Base-by-base conservation (phyloP, 2,888 invertebrate species). In the Pseudanteris insignis region DNA sequence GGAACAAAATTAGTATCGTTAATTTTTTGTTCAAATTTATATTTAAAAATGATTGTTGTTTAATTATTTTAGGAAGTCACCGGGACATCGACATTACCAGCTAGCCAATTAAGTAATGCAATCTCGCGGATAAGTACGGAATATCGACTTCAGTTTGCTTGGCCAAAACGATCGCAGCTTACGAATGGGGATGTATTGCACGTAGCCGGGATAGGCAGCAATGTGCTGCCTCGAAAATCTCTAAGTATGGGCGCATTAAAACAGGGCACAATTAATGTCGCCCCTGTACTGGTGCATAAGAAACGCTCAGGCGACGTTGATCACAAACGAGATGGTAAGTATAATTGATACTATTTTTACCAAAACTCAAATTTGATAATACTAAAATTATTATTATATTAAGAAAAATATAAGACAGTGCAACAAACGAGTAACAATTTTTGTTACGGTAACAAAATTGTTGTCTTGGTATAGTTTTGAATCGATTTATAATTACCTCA, bases 71-170 rank as follows among this genome's bases (percentile, higher is more conserved):
- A 79, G 79, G 79, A 77, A 67, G 74, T 75, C 53, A 72, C 76
- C 37, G 75, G 70, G 48, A 72, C 70, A 38, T 74, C 76, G 54
- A 65, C 68, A 24, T 63, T 78, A 61, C 78, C 79, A 53, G 70
- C 79, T 74, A 90, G 89, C 71, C 88, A 90, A 79, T 83, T 88
- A 76, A 85, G 86, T 81, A 84, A 89, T 84, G 84, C 87, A 83
- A 84, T 89, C 81, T 85, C 86, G 73, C 86, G 88, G 81, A 86
- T 88, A 82, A 88, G 89, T 84, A 91, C 92, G 71, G 93, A 93
- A 84, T 93, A 93, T 84, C 87, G 90, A 73, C 87, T 92, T 81
- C 92, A 93, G 84, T 93, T 91, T 83, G 92, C 92, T 71, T 93
- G 93, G 93, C 93, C 93, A 82, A 83, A 78, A 81, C 81, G 81